phyloP scores from a whole-genome alignment of 2,113 vertebrate genomes.

The Pantherophis guttatus region DNA sequence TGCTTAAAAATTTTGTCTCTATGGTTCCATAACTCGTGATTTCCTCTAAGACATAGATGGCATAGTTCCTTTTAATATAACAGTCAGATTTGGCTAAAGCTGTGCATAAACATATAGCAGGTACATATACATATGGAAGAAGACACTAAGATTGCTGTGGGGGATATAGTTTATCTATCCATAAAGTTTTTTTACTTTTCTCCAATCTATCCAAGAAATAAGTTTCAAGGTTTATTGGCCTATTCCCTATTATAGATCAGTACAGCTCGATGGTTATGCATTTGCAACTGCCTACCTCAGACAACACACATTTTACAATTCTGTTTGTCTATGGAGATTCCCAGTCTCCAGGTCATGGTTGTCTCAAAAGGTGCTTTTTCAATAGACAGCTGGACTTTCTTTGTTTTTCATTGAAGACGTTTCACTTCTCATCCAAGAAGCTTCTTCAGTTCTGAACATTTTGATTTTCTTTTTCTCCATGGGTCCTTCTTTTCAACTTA shows the following conservation, averaged over 20 bases:
- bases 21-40: neutral
- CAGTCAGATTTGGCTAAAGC: neutral
- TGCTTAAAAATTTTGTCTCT: neutral
- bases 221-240: neutral
- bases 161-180: neutral
- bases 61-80: neutral
- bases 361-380: neutral
- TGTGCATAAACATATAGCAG: neutral
- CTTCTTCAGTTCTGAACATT: neutral
- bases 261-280: neutral
- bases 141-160: neutral
- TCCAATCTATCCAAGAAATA: neutral
- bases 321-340: neutral
- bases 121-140: neutral
- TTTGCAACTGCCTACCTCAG: neutral
- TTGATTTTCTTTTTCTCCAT: neutral
- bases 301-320: neutral
- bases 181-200: neutral
- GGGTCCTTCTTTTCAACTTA: too few relatives aligned
- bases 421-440: too few relatives aligned
- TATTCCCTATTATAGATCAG: neutral
- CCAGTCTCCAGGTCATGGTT: neutral
- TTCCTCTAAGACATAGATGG: neutral
- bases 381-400: neutral
- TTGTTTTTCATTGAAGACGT: neutral